Conservation (phyloP, 2,888 invertebrate genomes). For the Tipula confusa region DNA sequence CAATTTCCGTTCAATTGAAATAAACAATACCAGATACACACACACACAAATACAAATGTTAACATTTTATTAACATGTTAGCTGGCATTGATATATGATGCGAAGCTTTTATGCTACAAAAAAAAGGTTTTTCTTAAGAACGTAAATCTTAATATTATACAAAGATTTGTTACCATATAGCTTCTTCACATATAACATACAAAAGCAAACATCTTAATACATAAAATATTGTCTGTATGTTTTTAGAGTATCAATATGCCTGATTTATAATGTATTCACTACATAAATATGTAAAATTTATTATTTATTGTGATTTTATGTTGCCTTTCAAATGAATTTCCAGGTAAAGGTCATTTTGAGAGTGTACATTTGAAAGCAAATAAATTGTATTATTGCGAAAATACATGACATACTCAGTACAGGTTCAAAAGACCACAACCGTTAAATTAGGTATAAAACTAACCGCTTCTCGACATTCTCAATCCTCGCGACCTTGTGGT, state of each 20-base stretch:
- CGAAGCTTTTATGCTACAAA: not conserved
- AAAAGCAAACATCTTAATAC: not conserved
- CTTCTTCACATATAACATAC: no score
- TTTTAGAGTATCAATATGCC: not conserved
- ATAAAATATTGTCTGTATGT: not conserved
- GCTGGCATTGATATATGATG: not conserved
- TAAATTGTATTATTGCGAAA: no score
- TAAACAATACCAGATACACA: not conserved
- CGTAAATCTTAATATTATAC: not conserved
- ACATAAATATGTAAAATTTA: not conserved
- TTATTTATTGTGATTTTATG: not conserved
- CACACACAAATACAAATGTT: not conserved
- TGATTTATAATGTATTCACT: not conserved
- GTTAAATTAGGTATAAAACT: no score
- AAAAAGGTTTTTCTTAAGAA: not conserved
- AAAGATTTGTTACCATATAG: not conserved
- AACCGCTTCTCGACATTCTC: no score
- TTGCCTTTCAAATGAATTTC: not conserved
- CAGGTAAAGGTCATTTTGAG: no score
- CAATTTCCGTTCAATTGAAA: not conserved
- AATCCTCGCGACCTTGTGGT: no score
- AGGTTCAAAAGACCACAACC: no score
- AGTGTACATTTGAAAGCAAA: no score
- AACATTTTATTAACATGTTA: constrained; percentile 21
- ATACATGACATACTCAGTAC: no score